These are phyloP conservation scores for Pseudachorutes palmiensis DNA, from an alignment of 1,140 invertebrate genomes.

Conservation along the genomic window DNA sequence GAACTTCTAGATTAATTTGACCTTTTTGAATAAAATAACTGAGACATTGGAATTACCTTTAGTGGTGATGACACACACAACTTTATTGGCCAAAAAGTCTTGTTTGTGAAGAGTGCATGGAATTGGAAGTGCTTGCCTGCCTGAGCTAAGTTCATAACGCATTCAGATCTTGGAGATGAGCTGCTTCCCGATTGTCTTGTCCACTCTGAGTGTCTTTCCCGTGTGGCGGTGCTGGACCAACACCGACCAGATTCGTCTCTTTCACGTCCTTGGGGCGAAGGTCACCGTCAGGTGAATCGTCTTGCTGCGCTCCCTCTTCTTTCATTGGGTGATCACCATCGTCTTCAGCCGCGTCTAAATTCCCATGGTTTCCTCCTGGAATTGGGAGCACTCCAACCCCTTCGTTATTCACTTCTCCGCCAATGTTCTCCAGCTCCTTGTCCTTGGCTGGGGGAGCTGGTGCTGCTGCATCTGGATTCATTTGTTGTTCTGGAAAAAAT, in stretches of 20 bases:
- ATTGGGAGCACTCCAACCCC: constrained; percentile 28
- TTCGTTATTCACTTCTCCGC: constrained; percentile 7
- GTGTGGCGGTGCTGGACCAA: constrained; percentile 8
- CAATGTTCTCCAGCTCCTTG: neutral
- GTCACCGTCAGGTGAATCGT: constrained; percentile 36
- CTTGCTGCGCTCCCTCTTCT: constrained; percentile 29
- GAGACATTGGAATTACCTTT: no score
- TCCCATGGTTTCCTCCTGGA: constrained; percentile 19
- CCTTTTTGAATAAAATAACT: no score
- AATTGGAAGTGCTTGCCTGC: no score
- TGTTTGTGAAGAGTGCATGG: no score
- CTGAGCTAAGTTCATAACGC: neutral
- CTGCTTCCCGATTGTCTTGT: constrained; percentile 33
- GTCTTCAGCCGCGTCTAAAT: constrained; percentile 36
- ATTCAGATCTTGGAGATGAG: neutral
- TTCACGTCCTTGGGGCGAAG: constrained; percentile 24
- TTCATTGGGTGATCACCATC: constrained; percentile 31
- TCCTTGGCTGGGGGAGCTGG: neutral
- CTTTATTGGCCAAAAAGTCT: no score
- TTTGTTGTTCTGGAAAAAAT: neutral
- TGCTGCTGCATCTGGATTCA: neutral
- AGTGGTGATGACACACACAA: no score
- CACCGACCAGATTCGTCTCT: neutral
- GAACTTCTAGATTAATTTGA: no score
- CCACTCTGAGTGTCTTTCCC: constrained; percentile 12